These are phyloP conservation scores for Dexiosoma caninum DNA, from an alignment of 2,888 invertebrate species.

Conservation along the genomic window DNA sequence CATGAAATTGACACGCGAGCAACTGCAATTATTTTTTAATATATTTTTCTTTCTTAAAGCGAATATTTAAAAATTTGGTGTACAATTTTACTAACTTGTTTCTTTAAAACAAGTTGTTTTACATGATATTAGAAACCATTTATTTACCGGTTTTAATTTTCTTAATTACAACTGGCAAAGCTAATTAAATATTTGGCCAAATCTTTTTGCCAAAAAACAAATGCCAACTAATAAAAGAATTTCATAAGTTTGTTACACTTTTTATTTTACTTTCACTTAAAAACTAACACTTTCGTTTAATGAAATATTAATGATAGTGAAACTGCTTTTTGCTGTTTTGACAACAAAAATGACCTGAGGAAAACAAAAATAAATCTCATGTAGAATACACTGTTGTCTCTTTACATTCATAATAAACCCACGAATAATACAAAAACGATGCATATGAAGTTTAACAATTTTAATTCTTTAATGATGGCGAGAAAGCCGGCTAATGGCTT, in stretches of 20 bases:
- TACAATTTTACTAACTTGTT: no score
- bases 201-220: background rate
- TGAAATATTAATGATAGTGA: background rate
- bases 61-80: no score
- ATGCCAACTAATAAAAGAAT: no score
- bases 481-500: background rate
- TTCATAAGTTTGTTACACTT: background rate
- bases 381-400: background rate
- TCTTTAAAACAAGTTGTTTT: no score
- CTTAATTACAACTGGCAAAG: no score
- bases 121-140: no score
- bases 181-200: background rate
- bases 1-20: no score
- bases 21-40: no score
- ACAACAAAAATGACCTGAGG: background rate
- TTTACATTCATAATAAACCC: background rate
- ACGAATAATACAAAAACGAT: background rate
- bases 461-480: conserved; percentile 20
- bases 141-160: no score
- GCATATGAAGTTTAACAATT: conserved; percentile 5
- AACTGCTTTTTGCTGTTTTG: conserved; percentile 11
- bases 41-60: no score
- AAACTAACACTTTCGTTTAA: conserved; percentile 14
- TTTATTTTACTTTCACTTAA: conserved; percentile 36
- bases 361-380: background rate